Conservation (phyloP, 2,797 vertebrate species). For the Erethizon dorsatum region DNA sequence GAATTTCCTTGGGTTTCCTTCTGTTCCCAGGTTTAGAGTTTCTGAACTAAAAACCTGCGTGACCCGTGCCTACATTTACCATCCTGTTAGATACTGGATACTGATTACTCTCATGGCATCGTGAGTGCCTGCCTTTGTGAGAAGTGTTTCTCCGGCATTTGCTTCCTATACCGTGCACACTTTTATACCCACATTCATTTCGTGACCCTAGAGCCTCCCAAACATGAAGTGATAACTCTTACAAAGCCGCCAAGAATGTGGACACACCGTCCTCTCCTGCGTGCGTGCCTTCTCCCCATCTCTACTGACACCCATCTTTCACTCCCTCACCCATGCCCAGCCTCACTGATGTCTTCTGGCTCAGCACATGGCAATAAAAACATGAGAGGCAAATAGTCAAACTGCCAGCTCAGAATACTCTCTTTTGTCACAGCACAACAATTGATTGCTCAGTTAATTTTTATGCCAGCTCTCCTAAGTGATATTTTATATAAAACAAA, state of each 20-base stretch:
- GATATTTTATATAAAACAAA: neutral
- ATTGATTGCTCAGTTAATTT: neutral
- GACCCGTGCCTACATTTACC: neutral
- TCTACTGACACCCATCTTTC: neutral
- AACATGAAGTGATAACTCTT: neutral
- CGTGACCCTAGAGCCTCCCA: neutral
- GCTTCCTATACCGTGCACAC: neutral
- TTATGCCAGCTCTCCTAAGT: neutral
- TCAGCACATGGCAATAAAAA: neutral
- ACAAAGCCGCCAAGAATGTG: neutral
- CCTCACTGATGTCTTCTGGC: neutral
- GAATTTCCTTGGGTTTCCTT: neutral
- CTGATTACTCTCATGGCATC: neutral
- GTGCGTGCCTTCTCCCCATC: neutral
- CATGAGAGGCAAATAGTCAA: no score
- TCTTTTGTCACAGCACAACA: neutral
- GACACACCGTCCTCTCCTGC: neutral
- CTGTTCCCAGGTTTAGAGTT: neutral
- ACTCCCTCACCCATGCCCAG: rapidly evolving
- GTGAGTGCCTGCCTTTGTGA: neutral
- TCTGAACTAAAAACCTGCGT: neutral
- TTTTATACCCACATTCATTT: neutral
- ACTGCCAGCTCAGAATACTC: neutral
- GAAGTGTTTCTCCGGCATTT: neutral
- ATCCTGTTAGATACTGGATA: neutral